phyloP scores from a whole-genome alignment of 2,113 vertebrate species.

The Platichthys stellatus region DNA sequence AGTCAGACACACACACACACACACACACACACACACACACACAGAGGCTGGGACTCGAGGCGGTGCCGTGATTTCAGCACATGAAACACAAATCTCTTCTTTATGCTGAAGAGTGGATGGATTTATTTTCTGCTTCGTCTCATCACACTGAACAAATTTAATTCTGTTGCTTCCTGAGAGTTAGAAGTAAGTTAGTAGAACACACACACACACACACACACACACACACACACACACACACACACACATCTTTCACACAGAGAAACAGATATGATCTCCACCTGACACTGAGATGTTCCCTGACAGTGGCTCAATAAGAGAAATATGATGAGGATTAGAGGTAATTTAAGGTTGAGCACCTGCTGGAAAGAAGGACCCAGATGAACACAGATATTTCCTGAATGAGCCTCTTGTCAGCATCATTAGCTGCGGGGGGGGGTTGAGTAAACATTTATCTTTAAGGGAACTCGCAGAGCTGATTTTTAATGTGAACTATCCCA shows the following conservation, averaged over 20 bases:
- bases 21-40: background rate
- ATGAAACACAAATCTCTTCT: conserved; percentile 1
- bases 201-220: too few relatives aligned
- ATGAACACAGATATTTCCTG: too few relatives aligned
- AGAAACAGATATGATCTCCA: background rate
- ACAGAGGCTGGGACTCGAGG: background rate
- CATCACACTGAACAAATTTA: too few relatives aligned
- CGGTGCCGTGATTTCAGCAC: conserved; percentile 15
- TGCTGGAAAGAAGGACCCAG: too few relatives aligned
- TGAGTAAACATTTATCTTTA: background rate
- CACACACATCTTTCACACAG: too few relatives aligned
- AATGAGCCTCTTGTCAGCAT: too few relatives aligned
- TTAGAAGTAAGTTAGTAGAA: background rate
- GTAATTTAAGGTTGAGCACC: too few relatives aligned
- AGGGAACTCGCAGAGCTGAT: background rate
- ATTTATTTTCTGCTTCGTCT: background rate
- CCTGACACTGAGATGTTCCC: too few relatives aligned
- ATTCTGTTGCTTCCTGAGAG: background rate
- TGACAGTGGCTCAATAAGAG: too few relatives aligned
- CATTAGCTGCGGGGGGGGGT: background rate
- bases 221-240: too few relatives aligned
- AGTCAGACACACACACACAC: conserved; percentile 23
- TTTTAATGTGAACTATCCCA: background rate
- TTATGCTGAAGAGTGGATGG: background rate
- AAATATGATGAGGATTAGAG: too few relatives aligned